Percentiles rank a stretch among this genome's conserved stretches.
Conservation (phyloP, 2,113 vertebrate genomes). For the Mesocricetus auratus region DNA sequence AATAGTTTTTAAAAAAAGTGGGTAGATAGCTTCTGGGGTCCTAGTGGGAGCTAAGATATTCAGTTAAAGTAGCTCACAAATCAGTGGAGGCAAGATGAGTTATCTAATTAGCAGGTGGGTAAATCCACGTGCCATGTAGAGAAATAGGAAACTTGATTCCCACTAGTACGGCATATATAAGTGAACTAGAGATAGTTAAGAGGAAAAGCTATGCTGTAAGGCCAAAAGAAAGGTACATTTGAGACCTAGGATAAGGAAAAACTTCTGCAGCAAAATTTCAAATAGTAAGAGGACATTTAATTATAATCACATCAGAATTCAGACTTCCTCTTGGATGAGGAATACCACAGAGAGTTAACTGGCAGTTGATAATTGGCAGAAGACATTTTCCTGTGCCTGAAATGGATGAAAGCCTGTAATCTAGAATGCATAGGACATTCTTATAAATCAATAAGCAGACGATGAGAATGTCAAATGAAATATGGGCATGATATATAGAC, state of each 20-base stretch:
- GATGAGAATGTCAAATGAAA: background rate
- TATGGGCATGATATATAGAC: background rate
- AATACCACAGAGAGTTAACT: background rate
- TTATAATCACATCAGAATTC: background rate
- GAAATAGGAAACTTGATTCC: background rate
- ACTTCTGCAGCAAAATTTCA: background rate
- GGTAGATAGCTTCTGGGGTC: background rate
- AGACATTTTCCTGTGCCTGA: constrained; percentile 13
- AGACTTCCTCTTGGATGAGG: background rate
- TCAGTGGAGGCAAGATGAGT: background rate
- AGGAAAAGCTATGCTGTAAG: background rate
- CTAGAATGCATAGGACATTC: background rate
- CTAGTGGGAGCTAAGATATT: background rate
- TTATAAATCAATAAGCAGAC: constrained; percentile 4
- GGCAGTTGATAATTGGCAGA: background rate
- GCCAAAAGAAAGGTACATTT: background rate
- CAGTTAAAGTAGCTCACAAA: background rate
- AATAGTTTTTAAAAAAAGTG: background rate
- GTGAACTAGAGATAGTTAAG: background rate
- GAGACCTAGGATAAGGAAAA: background rate
- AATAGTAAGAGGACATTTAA: background rate
- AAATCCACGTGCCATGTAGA: background rate
- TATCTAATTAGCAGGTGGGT: background rate
- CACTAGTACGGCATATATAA: background rate
- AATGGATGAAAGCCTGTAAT: background rate